Evolutionary conservation across 2,113 vertebrate species (phyloP).

Genomic region (Hippopotamus amphibius): DNA sequence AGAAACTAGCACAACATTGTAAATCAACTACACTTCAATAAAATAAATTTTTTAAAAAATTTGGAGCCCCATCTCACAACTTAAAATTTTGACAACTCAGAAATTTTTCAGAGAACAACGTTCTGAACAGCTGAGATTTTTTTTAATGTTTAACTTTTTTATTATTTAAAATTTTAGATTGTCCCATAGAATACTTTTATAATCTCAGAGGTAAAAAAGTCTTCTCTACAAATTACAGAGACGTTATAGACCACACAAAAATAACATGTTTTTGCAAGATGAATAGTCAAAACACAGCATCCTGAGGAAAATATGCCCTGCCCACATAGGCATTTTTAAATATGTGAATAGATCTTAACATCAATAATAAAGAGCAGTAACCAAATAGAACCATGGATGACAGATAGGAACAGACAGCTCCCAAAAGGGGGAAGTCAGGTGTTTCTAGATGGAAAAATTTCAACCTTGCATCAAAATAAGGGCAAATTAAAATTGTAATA

Average conservation of each 20-base stretch:
- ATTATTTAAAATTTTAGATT: not conserved
- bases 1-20: not conserved
- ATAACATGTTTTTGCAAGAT: not conserved
- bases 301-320: not conserved
- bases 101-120: not conserved
- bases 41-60: fast-evolving
- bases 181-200: not conserved
- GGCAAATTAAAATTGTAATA: not conserved
- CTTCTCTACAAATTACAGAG: constrained; percentile 16
- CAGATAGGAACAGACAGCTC: not conserved
- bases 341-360: not conserved
- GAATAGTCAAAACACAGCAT: not conserved
- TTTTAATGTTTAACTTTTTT: constrained; percentile 26
- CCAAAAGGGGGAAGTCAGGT: not conserved
- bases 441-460: not conserved
- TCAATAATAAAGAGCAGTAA: not conserved
- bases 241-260: not conserved
- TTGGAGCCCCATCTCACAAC: not conserved
- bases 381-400: not conserved
- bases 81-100: not conserved
- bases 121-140: not conserved
- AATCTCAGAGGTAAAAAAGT: not conserved
- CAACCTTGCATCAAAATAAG: not conserved
- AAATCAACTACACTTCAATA: not conserved
- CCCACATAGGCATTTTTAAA: not conserved